Percentiles rank a stretch among this genome's conserved stretches.
Evolutionary conservation across 2,888 invertebrate genomes (phyloP).

Genomic region (Nemotelus pantherinus): DNA sequence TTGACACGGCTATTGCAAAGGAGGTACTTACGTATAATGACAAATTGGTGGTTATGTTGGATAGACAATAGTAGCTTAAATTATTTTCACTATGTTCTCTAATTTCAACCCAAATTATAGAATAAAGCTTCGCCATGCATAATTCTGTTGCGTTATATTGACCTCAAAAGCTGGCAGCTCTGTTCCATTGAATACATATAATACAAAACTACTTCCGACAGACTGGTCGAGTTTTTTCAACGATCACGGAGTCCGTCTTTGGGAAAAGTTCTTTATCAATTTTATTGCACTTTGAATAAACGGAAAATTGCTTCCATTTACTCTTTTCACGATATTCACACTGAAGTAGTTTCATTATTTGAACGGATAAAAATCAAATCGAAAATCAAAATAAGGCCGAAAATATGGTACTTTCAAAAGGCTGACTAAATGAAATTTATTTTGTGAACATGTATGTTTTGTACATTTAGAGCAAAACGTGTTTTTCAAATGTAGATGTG

Average conservation of each 20-base stretch:
- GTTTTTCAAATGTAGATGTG: too few species aligned
- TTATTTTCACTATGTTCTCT: background rate
- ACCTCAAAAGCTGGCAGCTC: constrained; percentile 6
- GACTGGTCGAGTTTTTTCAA: constrained; percentile 5
- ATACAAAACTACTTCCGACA: constrained; percentile 6
- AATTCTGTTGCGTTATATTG: background rate
- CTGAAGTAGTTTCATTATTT: too few species aligned
- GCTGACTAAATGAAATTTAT: too few species aligned
- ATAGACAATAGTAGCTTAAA: too few species aligned
- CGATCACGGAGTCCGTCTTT: constrained; percentile 27
- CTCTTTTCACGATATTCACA: background rate
- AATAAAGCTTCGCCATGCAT: background rate
- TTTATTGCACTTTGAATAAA: constrained; percentile 43
- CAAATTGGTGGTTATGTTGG: too few species aligned
- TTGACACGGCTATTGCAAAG: too few species aligned
- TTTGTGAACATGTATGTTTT: too few species aligned
- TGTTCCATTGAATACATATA: background rate
- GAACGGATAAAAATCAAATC: too few species aligned
- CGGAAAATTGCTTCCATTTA: constrained; percentile 43
- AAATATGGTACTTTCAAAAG: too few species aligned
- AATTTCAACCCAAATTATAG: background rate
- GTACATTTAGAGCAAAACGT: too few species aligned
- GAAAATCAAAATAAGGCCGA: too few species aligned
- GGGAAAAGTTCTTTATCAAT: constrained; percentile 31
- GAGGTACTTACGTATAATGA: too few species aligned